These are phyloP conservation scores for Macropus fuliginosus DNA, from an alignment of 2,797 vertebrate species.

Conservation along the genomic window DNA sequence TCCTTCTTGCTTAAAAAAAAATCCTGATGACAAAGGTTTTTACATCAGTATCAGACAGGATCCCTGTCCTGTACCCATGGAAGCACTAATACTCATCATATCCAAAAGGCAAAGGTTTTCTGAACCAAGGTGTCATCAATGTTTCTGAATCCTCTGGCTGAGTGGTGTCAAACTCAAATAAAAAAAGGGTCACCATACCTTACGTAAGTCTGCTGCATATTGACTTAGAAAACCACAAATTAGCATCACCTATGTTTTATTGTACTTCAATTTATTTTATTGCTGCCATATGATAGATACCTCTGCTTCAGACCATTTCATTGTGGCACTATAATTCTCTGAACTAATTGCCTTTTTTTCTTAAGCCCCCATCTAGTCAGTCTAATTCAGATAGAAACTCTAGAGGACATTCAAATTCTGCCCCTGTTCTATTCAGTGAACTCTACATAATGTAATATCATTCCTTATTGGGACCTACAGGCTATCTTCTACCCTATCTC, in stretches of 20 bases:
- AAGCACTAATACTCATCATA: not conserved
- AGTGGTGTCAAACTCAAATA: not conserved
- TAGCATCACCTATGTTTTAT: not conserved
- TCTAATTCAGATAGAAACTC: constrained; percentile 6
- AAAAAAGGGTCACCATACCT: not conserved
- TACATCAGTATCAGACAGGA: not conserved
- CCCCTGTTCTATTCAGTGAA: not conserved
- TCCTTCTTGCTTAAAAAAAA: not conserved
- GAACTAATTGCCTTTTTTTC: not conserved
- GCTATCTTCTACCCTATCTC: not conserved
- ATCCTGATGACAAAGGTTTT: not conserved
- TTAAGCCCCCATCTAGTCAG: not conserved
- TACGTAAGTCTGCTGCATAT: not conserved
- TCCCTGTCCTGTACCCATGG: not conserved
- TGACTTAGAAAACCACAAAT: not conserved
- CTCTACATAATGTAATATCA: not conserved
- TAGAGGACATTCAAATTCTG: not conserved
- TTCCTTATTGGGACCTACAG: not conserved
- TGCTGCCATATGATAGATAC: not conserved
- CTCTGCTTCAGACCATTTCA: not conserved
- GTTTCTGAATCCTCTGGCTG: not conserved
- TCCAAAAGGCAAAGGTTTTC: not conserved
- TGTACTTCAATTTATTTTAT: not conserved
- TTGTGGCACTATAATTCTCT: not conserved
- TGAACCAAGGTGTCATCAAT: not conserved